Conservation (phyloP, 1,140 invertebrate species). For the Ceratina japonica region DNA sequence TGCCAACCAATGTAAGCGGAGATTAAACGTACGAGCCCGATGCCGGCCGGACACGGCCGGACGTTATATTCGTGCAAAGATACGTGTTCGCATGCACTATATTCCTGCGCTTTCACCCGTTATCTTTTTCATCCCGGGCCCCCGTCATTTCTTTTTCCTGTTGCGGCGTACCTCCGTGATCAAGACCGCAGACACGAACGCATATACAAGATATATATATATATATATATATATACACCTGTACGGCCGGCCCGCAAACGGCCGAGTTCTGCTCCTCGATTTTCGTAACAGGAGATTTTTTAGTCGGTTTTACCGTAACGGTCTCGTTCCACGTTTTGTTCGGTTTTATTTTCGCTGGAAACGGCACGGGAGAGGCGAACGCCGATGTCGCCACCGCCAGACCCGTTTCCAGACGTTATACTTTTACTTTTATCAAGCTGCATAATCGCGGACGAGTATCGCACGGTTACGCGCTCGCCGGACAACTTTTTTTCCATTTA, state of each 20-base stretch:
- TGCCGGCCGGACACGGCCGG: not conserved
- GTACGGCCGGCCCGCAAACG: not conserved
- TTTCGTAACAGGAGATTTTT: slow-evolving; percentile 37
- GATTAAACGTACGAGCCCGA: not conserved
- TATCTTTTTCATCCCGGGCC: slow-evolving; percentile 10
- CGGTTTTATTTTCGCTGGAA: not conserved
- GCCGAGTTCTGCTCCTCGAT: slow-evolving; percentile 6
- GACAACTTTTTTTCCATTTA: not conserved
- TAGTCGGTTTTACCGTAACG: slow-evolving; percentile 3
- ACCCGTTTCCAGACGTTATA: not conserved
- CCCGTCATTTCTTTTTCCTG: not conserved
- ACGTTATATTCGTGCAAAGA: not conserved
- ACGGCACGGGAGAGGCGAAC: not conserved
- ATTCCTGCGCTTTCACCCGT: slow-evolving; percentile 34
- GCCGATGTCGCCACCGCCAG: not conserved
- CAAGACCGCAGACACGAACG: not conserved
- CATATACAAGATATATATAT: too few species aligned
- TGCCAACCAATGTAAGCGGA: slow-evolving; percentile 15
- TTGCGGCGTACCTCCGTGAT: not conserved
- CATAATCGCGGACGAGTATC: not conserved
- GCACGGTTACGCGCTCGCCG: not conserved
- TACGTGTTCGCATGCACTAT: not conserved
- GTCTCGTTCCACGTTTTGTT: too few species aligned
- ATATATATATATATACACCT: too few species aligned
- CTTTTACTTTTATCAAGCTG: not conserved